These are phyloP conservation scores for Egretta garzetta DNA, from an alignment of 2,113 vertebrate genomes.

Conservation along the genomic window DNA sequence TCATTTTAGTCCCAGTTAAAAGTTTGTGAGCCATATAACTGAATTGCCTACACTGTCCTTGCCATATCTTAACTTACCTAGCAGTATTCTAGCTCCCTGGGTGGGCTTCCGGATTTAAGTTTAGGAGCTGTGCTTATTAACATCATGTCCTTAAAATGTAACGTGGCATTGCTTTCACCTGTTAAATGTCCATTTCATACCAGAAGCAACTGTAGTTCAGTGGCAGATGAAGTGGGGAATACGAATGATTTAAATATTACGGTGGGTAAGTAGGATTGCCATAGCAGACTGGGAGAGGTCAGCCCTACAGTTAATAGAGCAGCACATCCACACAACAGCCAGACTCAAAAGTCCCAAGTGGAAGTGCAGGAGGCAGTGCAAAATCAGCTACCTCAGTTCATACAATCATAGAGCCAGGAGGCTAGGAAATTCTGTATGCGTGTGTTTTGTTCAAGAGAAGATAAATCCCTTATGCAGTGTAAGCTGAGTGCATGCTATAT, in stretches of 20 bases:
- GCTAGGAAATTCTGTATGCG: background rate
- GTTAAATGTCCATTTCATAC: background rate
- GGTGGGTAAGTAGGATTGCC: background rate
- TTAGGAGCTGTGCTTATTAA: background rate
- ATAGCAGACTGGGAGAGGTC: background rate
- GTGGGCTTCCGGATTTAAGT: background rate
- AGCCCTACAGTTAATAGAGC: background rate
- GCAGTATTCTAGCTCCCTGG: background rate
- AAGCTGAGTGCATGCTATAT: background rate
- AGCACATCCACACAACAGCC: background rate
- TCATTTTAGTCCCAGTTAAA: background rate
- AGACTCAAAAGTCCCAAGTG: background rate
- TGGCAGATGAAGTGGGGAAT: background rate
- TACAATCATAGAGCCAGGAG: background rate
- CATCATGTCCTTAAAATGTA: background rate
- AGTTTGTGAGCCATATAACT: background rate
- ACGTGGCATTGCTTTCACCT: background rate
- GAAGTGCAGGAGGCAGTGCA: background rate
- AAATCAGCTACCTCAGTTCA: background rate
- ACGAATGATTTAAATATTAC: background rate
- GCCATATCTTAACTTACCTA: background rate
- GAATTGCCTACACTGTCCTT: background rate
- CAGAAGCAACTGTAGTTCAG: background rate
- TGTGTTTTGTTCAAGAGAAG: background rate
- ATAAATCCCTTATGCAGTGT: background rate